Percentiles rank a stretch among this genome's conserved stretches.
These are phyloP conservation scores for Gila orcuttii DNA, from an alignment of 2,113 vertebrate species.

Conservation along the genomic window DNA sequence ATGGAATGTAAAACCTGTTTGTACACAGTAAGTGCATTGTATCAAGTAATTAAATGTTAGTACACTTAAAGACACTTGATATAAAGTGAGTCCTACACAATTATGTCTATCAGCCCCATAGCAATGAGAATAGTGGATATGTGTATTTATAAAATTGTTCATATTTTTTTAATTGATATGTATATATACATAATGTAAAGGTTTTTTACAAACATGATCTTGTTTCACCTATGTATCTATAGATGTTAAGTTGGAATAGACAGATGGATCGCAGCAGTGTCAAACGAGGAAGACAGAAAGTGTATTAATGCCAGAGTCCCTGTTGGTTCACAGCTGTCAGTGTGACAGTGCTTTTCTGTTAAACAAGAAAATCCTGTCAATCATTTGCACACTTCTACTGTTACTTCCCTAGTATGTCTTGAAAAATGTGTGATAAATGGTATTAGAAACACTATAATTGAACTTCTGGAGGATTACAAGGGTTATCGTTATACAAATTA, in stretches of 20 bases:
- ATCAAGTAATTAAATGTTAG: neutral
- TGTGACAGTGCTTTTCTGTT: constrained; percentile 11
- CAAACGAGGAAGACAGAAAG: neutral
- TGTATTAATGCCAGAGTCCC: neutral
- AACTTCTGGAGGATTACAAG: neutral
- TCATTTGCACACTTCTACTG: constrained; percentile 4
- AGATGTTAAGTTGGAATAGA: neutral
- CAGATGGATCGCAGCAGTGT: neutral
- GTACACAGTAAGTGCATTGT: neutral
- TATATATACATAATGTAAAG: neutral
- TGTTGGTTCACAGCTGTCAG: neutral
- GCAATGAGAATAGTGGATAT: neutral
- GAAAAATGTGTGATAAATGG: neutral
- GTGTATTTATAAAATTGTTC: neutral
- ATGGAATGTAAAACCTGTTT: neutral
- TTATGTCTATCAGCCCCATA: neutral
- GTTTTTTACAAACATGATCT: neutral
- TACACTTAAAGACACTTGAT: neutral
- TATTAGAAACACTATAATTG: neutral
- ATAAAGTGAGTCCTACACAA: neutral
- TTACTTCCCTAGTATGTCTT: neutral
- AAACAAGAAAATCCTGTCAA: constrained; percentile 14
- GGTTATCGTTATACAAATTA: neutral
- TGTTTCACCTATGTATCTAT: neutral
- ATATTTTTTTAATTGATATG: neutral